phyloP scores from a whole-genome alignment of 2,888 invertebrate species.

The Saturnia pavonia region DNA sequence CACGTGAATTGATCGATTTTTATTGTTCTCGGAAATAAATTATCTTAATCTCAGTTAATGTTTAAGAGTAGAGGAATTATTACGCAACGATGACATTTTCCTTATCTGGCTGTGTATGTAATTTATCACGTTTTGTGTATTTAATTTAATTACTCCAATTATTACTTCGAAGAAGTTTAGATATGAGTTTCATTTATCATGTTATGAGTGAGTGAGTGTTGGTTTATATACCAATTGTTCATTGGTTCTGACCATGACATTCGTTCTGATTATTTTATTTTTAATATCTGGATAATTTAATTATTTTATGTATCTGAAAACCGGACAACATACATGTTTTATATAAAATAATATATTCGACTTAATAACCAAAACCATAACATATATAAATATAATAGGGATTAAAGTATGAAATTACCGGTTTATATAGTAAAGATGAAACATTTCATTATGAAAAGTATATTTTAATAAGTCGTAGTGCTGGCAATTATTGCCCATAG shows the following conservation, averaged over 20 bases:
- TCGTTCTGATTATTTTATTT: background rate
- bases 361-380: too few species aligned
- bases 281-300: background rate
- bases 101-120: background rate
- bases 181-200: background rate
- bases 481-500: too few species aligned
- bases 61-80: background rate
- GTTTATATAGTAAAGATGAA: too few species aligned
- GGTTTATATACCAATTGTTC: background rate
- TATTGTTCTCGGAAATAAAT: constrained; percentile 39
- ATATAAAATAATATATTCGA: too few species aligned
- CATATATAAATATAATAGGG: too few species aligned
- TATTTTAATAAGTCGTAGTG: too few species aligned
- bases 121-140: background rate
- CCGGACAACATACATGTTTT: too few species aligned
- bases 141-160: background rate
- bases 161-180: background rate
- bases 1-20: constrained; percentile 43
- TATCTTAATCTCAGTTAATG: constrained; percentile 30
- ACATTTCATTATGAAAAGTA: too few species aligned
- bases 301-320: too few species aligned
- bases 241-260: too few species aligned
- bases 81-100: background rate
- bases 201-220: background rate
- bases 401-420: too few species aligned